These are phyloP conservation scores for Acanthurus lineatus DNA, from an alignment of 2,797 vertebrate genomes.

Conservation along the genomic window DNA sequence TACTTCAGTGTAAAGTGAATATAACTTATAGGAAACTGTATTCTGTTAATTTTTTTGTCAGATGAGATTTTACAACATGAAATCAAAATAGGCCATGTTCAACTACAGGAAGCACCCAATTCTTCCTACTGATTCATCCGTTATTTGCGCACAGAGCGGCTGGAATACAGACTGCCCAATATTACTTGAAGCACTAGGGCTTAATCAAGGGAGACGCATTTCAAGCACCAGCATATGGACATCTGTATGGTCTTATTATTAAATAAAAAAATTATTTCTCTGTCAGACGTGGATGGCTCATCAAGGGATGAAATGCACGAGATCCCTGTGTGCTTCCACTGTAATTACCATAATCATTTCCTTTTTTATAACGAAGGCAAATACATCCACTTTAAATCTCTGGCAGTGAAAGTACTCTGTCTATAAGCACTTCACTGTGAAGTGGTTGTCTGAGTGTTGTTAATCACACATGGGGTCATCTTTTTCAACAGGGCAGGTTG, in stretches of 20 bases:
- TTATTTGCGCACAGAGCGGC: conserved; percentile 18
- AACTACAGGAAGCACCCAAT: no score
- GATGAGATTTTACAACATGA: no score
- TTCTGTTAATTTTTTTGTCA: no score
- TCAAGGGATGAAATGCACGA: conserved; percentile 10
- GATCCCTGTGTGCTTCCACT: conserved; percentile 12
- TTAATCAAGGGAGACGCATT: conserved; percentile 31
- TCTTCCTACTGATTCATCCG: not conserved
- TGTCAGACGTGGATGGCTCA: conserved; percentile 8
- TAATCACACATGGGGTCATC: conserved; percentile 55
- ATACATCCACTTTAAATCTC: conserved; percentile 42
- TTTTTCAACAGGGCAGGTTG: conserved; percentile 42
- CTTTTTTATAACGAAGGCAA: conserved; percentile 43
- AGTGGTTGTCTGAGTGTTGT: conserved; percentile 48
- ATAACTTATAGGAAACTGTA: no score
- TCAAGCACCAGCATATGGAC: conserved; percentile 27
- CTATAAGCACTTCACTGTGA: conserved; percentile 43
- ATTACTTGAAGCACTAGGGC: conserved; percentile 41
- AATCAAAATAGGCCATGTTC: no score
- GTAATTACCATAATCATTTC: conserved; percentile 59
- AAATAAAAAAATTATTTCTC: conserved; percentile 37
- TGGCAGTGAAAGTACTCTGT: conserved; percentile 31
- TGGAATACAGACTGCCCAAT: conserved; percentile 3
- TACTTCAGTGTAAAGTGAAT: no score
- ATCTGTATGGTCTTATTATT: conserved; percentile 43